Evolutionary conservation across 1,140 invertebrate genomes (phyloP).

Genomic region (Macrotrachela quadricornifera): DNA sequence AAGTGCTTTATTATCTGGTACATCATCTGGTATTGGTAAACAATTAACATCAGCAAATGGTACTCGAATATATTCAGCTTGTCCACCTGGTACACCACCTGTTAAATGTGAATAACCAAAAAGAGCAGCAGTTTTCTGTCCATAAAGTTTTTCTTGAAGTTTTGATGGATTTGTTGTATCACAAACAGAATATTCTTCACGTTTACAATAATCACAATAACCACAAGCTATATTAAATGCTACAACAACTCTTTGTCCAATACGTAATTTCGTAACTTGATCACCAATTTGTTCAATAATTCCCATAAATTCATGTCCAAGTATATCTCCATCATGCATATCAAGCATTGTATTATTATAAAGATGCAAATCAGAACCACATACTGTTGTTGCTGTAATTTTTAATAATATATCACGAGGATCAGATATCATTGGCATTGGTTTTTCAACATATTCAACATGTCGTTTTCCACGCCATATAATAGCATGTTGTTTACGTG

Average conservation of each 20-base stretch:
- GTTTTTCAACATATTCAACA: constrained; percentile 1
- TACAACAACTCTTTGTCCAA: constrained; percentile 10
- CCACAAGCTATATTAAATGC: constrained; percentile 10
- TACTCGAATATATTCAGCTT: constrained; percentile 11
- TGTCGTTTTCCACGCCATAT: constrained; percentile 8
- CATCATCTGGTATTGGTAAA: constrained; percentile 9
- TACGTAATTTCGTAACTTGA: constrained; percentile 8
- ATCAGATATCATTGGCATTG: constrained; percentile 3
- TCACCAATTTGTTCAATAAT: constrained; percentile 6
- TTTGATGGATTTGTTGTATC: constrained; percentile 10
- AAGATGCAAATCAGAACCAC: constrained; percentile 11
- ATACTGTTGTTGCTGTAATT: constrained; percentile 10
- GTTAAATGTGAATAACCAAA: constrained; percentile 11
- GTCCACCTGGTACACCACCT: constrained; percentile 9
- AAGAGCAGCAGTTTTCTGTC: constrained; percentile 4
- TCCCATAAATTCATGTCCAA: constrained; percentile 12
- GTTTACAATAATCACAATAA: constrained; percentile 9
- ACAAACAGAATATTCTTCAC: constrained; percentile 10
- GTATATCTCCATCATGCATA: constrained; percentile 10
- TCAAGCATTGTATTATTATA: constrained; percentile 10
- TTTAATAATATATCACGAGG: constrained; percentile 9
- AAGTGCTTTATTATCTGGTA: constrained; percentile 11
- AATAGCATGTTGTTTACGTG: constrained; percentile 3
- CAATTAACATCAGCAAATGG: constrained; percentile 11
- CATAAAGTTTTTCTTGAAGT: constrained; percentile 8